A percentile compares a stretch with the other conserved stretches of the same genome.
Conservation (phyloP, 2,888 invertebrate genomes). For the Drosophila melanosoma region DNA sequence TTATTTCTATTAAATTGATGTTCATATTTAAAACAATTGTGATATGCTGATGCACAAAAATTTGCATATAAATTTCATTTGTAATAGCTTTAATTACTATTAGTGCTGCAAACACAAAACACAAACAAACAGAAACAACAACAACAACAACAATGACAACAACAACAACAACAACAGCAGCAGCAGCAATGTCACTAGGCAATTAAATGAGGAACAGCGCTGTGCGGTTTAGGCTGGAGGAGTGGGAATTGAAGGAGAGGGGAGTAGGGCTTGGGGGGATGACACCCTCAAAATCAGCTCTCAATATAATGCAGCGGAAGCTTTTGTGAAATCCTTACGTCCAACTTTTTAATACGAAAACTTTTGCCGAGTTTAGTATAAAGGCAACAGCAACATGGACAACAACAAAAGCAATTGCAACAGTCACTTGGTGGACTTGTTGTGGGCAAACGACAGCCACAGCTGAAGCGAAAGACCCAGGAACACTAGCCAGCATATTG, state of each 20-base stretch:
- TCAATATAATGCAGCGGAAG: conserved; percentile 79
- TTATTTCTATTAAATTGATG: conserved; percentile 1
- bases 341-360: conserved; percentile 81
- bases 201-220: conserved; percentile 65
- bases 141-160: conserved; percentile 9
- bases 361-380: conserved; percentile 72
- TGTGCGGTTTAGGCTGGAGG: background rate
- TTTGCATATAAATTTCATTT: conserved; percentile 56
- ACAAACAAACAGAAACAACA: conserved; percentile 17
- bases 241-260: background rate
- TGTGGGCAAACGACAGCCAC: conserved; percentile 69
- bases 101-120: conserved; percentile 49
- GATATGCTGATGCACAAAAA: conserved; percentile 14
- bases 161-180: conserved; percentile 31
- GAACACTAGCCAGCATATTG: conserved; percentile 55
- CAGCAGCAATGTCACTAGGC: conserved; percentile 70
- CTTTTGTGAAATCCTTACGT: conserved; percentile 80
- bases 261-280: background rate
- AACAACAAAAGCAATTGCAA: conserved; percentile 73
- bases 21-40: background rate
- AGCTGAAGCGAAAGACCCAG: conserved; percentile 13
- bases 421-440: conserved; percentile 80
- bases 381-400: conserved; percentile 57
- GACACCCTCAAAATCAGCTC: conserved; percentile 74
- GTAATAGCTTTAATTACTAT: conserved; percentile 73